Conservation (phyloP, 2,113 vertebrate species). For the human (Homo sapiens) region DNA sequence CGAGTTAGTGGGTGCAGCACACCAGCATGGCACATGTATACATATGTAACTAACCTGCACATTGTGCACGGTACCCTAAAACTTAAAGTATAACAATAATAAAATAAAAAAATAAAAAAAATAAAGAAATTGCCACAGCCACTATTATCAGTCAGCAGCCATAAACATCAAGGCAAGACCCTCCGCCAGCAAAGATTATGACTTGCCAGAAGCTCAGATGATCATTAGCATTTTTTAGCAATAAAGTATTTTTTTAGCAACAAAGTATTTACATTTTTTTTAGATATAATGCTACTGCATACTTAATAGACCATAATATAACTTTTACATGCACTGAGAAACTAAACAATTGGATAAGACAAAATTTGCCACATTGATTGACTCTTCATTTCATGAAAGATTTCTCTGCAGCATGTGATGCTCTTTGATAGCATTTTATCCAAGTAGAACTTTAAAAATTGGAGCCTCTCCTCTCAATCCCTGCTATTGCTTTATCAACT, state of each 20-base stretch:
- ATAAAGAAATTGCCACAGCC: neutral
- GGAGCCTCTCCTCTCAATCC: neutral
- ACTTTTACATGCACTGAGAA: neutral
- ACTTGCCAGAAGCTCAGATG: neutral
- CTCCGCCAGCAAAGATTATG: neutral
- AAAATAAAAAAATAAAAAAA: no score
- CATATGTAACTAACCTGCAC: no score
- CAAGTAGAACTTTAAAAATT: neutral
- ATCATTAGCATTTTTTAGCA: neutral
- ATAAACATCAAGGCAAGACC: neutral
- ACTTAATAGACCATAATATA: neutral
- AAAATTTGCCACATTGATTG: neutral
- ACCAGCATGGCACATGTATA: no score
- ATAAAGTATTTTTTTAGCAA: neutral
- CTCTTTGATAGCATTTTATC: neutral
- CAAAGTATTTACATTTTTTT: neutral
- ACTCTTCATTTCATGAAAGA: neutral
- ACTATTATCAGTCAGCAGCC: neutral
- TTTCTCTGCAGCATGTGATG: neutral
- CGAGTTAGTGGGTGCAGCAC: no score
- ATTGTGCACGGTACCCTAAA: no score
- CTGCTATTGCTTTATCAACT: neutral
- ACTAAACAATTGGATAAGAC: neutral
- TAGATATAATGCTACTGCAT: neutral
- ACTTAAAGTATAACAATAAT: no score